These are phyloP conservation scores for Hormaphis cornu DNA, from an alignment of 1,140 invertebrate genomes.

Conservation along the genomic window DNA sequence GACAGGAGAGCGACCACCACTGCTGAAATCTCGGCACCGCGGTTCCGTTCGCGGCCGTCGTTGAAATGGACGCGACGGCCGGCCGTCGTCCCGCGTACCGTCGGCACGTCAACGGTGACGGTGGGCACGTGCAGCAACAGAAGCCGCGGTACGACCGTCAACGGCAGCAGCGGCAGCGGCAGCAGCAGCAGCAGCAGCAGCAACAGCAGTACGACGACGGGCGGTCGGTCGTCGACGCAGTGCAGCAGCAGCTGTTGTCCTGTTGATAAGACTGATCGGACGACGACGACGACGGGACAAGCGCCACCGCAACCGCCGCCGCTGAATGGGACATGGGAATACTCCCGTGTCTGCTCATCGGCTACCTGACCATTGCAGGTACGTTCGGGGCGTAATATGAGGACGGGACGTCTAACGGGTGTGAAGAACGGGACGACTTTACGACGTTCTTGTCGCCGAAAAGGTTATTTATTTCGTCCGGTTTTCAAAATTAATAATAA, in stretches of 20 bases:
- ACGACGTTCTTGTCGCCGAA: too few relatives aligned
- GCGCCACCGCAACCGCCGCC: constrained; percentile 11
- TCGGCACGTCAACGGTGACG: not conserved
- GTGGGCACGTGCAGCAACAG: not conserved
- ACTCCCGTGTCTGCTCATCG: constrained; percentile 23
- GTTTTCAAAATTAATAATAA: too few relatives aligned
- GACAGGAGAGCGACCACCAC: not conserved
- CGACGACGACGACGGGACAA: not conserved
- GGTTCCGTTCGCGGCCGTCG: not conserved
- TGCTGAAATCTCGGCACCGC: not conserved
- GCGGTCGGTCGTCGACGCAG: not conserved
- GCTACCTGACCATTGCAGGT: constrained; percentile 23
- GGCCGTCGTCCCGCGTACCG: not conserved
- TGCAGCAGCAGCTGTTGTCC: not conserved
- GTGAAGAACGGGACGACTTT: too few relatives aligned
- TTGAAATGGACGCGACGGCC: not conserved
- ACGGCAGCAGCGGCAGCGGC: not conserved
- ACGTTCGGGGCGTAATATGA: too few relatives aligned
- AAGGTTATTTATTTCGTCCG: too few relatives aligned
- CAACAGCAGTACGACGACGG: not conserved
- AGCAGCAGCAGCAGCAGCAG: not conserved
- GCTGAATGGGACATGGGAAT: constrained; percentile 32
- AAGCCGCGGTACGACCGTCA: not conserved
- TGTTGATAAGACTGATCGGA: not conserved
- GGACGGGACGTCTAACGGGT: too few relatives aligned